phyloP scores from a whole-genome alignment of 2,888 invertebrate genomes.

The Liodrosophila aerea region DNA sequence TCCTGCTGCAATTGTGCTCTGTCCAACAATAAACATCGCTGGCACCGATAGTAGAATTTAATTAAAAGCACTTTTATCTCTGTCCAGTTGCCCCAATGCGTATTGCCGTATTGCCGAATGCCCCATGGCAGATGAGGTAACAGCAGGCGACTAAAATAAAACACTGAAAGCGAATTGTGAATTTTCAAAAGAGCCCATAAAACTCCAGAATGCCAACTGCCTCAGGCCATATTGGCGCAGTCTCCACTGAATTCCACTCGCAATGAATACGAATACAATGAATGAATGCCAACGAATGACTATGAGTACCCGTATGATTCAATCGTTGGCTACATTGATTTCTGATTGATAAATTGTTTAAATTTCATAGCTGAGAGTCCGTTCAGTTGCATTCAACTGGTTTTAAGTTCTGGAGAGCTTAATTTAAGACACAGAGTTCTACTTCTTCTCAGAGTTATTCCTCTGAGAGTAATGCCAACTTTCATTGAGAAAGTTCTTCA shows the following conservation, averaged over 20 bases:
- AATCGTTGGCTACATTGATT: background rate
- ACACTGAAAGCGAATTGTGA: slow-evolving; percentile 19
- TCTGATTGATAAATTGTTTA: background rate
- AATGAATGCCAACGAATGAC: no score
- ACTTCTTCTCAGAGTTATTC: no score
- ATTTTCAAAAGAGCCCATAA: slow-evolving; percentile 28
- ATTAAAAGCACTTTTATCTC: slow-evolving; percentile 51
- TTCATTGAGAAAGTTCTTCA: background rate
- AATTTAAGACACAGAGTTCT: slow-evolving; percentile 6
- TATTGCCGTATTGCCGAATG: slow-evolving; percentile 9
- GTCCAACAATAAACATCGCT: slow-evolving; percentile 42
- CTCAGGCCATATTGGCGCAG: slow-evolving; percentile 21
- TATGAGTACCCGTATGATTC: no score
- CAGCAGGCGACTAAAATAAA: slow-evolving; percentile 1
- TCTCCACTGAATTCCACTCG: background rate
- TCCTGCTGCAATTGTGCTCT: slow-evolving; percentile 10
- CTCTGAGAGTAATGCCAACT: no score
- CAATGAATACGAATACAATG: background rate
- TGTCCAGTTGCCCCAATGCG: slow-evolving; percentile 17
- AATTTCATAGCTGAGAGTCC: no score
- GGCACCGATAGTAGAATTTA: slow-evolving; percentile 51
- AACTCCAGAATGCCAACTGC: slow-evolving; percentile 11
- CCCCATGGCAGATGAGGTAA: slow-evolving; percentile 14
- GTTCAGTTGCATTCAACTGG: no score
- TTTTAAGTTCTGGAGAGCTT: background rate